These are phyloP conservation scores for Acronicta aceris DNA, from an alignment of 2,888 invertebrate species.

Conservation along the genomic window DNA sequence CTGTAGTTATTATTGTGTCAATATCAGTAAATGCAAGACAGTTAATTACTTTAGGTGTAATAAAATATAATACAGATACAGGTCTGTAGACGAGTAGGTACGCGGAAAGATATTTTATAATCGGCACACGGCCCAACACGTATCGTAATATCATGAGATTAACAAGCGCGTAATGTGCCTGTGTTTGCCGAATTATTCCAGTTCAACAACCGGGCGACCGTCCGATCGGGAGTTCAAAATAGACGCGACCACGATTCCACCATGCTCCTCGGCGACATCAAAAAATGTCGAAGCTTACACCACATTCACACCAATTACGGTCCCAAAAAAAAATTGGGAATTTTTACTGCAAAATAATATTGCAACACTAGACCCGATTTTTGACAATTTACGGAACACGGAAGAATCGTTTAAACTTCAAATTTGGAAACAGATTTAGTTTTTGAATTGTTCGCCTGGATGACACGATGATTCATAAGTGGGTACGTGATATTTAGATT, in stretches of 20 bases:
- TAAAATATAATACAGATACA: slow-evolving; percentile 25
- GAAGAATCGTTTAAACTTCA: slow-evolving; percentile 52
- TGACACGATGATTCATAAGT: slow-evolving; percentile 60
- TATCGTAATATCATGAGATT: slow-evolving; percentile 78
- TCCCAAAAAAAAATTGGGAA: slow-evolving; percentile 30
- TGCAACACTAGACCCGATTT: slow-evolving; percentile 54
- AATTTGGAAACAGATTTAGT: slow-evolving; percentile 51
- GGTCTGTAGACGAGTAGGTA: slow-evolving; percentile 38
- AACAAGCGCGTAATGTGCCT: slow-evolving; percentile 83
- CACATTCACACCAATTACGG: slow-evolving; percentile 29
- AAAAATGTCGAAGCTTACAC: slow-evolving; percentile 59
- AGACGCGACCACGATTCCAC: slow-evolving; percentile 80
- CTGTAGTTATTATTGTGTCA: slow-evolving; percentile 46
- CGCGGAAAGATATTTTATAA: slow-evolving; percentile 66
- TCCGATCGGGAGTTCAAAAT: slow-evolving; percentile 86
- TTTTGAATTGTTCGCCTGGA: slow-evolving; percentile 44
- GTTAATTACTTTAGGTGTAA: slow-evolving; percentile 40
- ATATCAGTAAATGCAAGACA: slow-evolving; percentile 46
- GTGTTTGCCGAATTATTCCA: slow-evolving; percentile 89
- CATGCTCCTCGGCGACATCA: slow-evolving; percentile 70
- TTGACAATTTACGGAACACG: slow-evolving; percentile 57
- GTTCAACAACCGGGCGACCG: slow-evolving; percentile 88
- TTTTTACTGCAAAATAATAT: slow-evolving; percentile 32
- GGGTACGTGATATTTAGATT: slow-evolving; percentile 59
- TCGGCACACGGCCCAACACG: slow-evolving; percentile 65